Evolutionary conservation across 2,113 vertebrate species (phyloP).

Genomic region (Nycticebus coucang): DNA sequence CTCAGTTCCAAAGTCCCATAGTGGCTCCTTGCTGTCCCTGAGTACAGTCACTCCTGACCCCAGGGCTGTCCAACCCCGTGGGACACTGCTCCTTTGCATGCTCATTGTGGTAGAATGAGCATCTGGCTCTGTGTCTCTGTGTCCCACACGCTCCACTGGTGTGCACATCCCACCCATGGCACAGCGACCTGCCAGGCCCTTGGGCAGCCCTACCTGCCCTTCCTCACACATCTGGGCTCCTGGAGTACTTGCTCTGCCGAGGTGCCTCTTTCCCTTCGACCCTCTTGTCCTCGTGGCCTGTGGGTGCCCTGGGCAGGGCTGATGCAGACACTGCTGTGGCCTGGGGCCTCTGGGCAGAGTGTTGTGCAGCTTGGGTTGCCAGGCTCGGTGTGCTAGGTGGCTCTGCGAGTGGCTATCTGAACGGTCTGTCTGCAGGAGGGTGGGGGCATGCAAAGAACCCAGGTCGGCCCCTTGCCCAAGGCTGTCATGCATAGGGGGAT

Average conservation of each 20-base stretch:
- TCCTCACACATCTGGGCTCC: not conserved
- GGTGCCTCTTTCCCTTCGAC: fast-evolving
- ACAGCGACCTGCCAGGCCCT: not conserved
- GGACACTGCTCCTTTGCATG: not conserved
- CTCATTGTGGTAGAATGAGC: too few relatives aligned
- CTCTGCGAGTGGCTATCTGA: not conserved
- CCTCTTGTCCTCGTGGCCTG: not conserved
- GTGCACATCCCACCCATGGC: not conserved
- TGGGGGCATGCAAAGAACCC: too few relatives aligned
- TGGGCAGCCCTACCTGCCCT: too few relatives aligned
- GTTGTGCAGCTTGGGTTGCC: too few relatives aligned
- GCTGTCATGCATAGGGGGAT: not conserved
- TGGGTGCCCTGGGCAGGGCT: not conserved
- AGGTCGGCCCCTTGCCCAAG: too few relatives aligned
- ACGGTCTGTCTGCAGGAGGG: too few relatives aligned
- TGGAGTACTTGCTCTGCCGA: too few relatives aligned
- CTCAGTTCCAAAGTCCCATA: not conserved
- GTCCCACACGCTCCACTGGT: not conserved
- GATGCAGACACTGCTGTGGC: fast-evolving
- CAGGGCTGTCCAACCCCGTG: not conserved
- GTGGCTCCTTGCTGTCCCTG: not conserved
- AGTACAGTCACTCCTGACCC: not conserved
- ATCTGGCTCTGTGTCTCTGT: not conserved
- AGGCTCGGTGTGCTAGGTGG: fast-evolving
- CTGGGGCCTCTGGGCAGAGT: too few relatives aligned